Base-by-base conservation (phyloP, 2,888 invertebrate genomes). In the Galeopsomyia nigrocyanea region DNA sequence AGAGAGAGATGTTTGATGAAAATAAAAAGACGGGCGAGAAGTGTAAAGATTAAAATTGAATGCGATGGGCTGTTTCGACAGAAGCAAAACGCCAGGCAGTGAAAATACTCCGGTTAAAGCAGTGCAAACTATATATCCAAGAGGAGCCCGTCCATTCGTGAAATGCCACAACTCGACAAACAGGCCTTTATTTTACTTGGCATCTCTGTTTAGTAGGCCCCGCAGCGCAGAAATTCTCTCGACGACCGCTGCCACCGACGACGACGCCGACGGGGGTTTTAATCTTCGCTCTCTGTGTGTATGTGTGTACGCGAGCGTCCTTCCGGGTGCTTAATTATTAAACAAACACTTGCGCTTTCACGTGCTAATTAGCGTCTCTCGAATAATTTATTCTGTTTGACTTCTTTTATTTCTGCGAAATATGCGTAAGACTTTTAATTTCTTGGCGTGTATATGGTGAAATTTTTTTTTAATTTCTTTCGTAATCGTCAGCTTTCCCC, bases 151-250 rank as follows among this genome's bases (percentile, higher is more conserved):
- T 46, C 60, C 68, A 66, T 69, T 61, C 68, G 57, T 60, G 67
- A 61, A 68, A 55, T 53, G 57, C 39, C 19, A 55, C 66, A 62
- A 66, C 68, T 71, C 74, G 66, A 71, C 71, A 71, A 74, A 74
- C 74, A 68, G 68, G 71, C 68, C 75, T 75, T 69, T 72, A 72
- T 72, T 75, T 75, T 72, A 72, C 65, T 75, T 72, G 71, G 68
- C 69, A 49, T 47, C 49, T 61, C 61, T 47, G 49, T 16, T 61
- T 14, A 7, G 26, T 63, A 14, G 21, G 31, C 39, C 56, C 17
- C 50, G n/a, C 46, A 46, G n/a, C 61, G 3, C 22, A 39, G 47
- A 64, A 53, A 68, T 68, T 60, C 57, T 46, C 51, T 46, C 62
- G 22, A 46, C 63, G 7, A 39, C 26, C 26, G 5, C 26, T 2